Evolutionary conservation across 2,797 vertebrate genomes (phyloP), one percentile per base, ranked within the genome.

Genomic region (Semotilus atromaculatus): DNA sequence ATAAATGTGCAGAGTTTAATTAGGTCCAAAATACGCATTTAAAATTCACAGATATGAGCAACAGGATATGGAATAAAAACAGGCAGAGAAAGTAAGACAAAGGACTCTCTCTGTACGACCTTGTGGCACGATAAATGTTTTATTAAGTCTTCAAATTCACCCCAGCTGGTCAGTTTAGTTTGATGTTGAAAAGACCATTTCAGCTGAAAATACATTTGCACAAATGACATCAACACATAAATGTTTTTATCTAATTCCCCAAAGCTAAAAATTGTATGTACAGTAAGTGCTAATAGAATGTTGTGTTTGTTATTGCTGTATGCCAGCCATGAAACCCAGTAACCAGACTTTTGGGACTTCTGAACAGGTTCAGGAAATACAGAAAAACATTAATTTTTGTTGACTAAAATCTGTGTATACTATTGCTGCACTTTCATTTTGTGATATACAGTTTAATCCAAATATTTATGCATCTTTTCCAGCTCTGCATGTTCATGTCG

Each of bases 271-370:
- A 18, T 13, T 34, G 62, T 34, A 58, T 38, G 31, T 45, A 84
- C 82, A 53, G 38, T 31, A 66, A 34, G 64, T 23, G 75, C 64
- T 36, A 60, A 78, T 71, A 48, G 21, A 58, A 78, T 38, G 8
- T 18, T 16, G 14, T 40, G 13, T 58, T 77, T 55, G 19, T 58
- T 83, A 83, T 71, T 84, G 82, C 19, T 82, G 45, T 68, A 68
- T 68, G 36, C 36, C 82, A 83, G 64, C 64, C 64, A 43, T 84
- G 82, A 78, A 84, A 84, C 70, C 66, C 66, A 60, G 82, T 84
- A 84, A 84, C 34, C 82, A 83, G 73, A 77, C 62, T 64, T 68
- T 40, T 55, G 82, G 64, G 82, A 68, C 48, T 9, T 7, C 73
- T 45, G 29, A 53, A 70, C 64, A 71, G 36, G n/a, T n/a, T n/a